Conservation (phyloP, 2,113 vertebrate species). For the Brienomyrus longianalis region DNA sequence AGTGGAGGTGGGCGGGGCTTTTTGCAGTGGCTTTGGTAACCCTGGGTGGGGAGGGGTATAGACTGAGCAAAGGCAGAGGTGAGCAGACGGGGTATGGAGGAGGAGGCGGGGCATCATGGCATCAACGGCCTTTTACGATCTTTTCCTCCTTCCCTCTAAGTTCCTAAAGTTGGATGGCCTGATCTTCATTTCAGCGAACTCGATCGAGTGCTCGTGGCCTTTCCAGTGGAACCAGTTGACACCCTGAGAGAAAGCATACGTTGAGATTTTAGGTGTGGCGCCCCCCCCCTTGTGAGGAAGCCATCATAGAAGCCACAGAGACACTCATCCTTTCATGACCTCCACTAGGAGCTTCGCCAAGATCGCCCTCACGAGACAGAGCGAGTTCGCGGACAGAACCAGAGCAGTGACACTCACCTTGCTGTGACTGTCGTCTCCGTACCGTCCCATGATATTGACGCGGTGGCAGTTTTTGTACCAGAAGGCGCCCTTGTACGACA, state of each 20-base stretch:
- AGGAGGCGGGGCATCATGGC: conserved; percentile 29
- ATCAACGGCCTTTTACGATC: conserved; percentile 60
- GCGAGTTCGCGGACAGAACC: too few relatives aligned
- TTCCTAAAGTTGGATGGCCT: conserved; percentile 90
- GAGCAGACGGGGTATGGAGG: conserved; percentile 13
- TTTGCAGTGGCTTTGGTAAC: conserved; percentile 64
- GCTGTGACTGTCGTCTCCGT: conserved; percentile 88
- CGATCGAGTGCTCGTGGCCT: conserved; percentile 89
- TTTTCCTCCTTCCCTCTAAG: conserved; percentile 85
- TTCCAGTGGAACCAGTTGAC: conserved; percentile 99
- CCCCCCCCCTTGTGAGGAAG: background rate
- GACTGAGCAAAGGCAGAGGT: conserved; percentile 25
- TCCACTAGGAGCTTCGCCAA: background rate
- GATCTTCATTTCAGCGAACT: conserved; percentile 96
- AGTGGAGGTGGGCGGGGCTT: conserved; percentile 37
- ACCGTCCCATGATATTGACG: conserved; percentile 95
- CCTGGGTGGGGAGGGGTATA: conserved; percentile 30
- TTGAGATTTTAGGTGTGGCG: background rate
- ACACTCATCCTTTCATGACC: background rate
- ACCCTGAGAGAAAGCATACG: conserved; percentile 61
- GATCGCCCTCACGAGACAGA: background rate
- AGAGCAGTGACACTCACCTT: conserved; percentile 64
- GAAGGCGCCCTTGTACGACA: conserved; percentile 96
- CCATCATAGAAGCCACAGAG: background rate
- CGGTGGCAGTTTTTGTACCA: conserved; percentile 99